phyloP scores from a whole-genome alignment of 2,797 vertebrate genomes.

The Sebastes itinus region DNA sequence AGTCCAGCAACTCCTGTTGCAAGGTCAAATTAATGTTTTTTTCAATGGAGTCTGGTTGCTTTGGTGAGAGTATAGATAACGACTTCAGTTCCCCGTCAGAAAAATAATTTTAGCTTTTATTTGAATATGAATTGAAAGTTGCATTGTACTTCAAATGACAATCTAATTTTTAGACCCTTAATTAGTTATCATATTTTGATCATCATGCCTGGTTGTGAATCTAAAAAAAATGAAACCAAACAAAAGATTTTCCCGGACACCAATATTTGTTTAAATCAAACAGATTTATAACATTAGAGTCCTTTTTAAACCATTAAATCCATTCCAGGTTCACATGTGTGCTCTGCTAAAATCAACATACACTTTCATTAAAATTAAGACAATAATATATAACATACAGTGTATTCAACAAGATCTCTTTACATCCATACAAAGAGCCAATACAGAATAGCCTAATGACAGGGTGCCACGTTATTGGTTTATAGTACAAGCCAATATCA shows the following conservation, averaged over 20 bases:
- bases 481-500: conserved; percentile 35
- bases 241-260: conserved; percentile 26
- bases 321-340: conserved; percentile 55
- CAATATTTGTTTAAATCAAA: conserved; percentile 48
- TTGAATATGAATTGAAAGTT: neutral
- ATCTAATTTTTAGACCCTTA: neutral
- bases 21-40: no score
- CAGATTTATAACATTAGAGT: conserved; percentile 54
- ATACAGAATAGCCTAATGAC: conserved; percentile 41
- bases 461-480: conserved; percentile 35
- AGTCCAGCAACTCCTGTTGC: no score
- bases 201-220: neutral
- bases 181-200: neutral
- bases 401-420: conserved; percentile 61
- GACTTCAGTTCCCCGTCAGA: no score
- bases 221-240: conserved; percentile 17
- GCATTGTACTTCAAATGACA: neutral
- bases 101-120: neutral
- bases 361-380: conserved; percentile 69
- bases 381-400: conserved; percentile 67
- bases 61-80: no score
- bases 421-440: conserved; percentile 67
- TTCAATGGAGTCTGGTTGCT: no score
- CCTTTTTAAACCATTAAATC: conserved; percentile 25
- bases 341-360: conserved; percentile 59